Evolutionary conservation across 2,113 vertebrate species (phyloP), one percentile per base, ranked within the genome.

Genomic region (Pterocles orientalis): DNA sequence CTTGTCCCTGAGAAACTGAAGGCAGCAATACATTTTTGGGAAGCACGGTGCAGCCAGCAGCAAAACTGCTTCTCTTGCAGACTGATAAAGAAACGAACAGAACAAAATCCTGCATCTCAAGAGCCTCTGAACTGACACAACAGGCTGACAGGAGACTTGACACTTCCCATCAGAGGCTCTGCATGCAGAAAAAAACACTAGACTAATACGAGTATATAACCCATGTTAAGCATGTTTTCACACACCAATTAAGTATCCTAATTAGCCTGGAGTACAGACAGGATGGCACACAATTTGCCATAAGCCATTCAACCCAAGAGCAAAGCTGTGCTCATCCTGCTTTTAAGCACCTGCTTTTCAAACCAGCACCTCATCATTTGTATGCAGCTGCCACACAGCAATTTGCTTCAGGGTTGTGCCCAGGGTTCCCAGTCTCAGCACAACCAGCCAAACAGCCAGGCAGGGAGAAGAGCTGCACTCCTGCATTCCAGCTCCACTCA

Each of bases 141-240:
- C 6, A 39, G 23, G 29, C 48, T 51, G 18, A 65, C 61, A 43
- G 29, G 21, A 88, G 17, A 78, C n/a, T 53, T 69, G 21, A 88
- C 15, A 78, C n/a, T 53, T 69, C 25, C 36, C 50, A 50, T 14
- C 20, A 70, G 39, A 80, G 43, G 50, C 62, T 72, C 6, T 1
- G 1, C 2, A 0, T 2, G 7, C n/a, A 82, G 41, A 45, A 48
- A 48, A 33, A 80, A 33, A 5, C 15, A 18, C 0, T 1, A 48
- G 19, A 31, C 2, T 12, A 17, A 24, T 5, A n/a, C 33, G 31
- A 86, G 31, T 9, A 2, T 3, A 15, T 39, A 31, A 50, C 18
- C 21, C 45, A 18, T 23, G 17, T 20, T 7, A 8, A 26, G 58
- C 62, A 36, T 4, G 16, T 57, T 10, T 56, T n/a, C 65, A 60